Conservation (phyloP, 2,888 invertebrate species). For the Saturnia japonica region DNA sequence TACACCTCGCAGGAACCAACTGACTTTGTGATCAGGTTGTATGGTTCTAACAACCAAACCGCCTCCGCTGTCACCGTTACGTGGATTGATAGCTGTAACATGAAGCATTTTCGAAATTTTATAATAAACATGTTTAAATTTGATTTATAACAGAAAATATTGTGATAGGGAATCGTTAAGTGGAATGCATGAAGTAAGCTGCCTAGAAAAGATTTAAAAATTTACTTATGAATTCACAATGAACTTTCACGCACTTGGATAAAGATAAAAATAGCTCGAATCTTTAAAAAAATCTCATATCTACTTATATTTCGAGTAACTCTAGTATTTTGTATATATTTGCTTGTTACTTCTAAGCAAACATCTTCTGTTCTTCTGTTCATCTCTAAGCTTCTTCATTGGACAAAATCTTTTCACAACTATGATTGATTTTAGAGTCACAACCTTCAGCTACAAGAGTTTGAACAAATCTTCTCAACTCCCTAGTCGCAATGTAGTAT, state of each 20-base stretch:
- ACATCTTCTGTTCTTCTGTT: too few relatives aligned
- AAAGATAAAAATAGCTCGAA: not conserved
- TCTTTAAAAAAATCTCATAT: too few relatives aligned
- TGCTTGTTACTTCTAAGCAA: too few relatives aligned
- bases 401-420: too few relatives aligned
- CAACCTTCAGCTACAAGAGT: too few relatives aligned
- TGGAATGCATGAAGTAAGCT: not conserved
- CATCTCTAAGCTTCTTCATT: too few relatives aligned
- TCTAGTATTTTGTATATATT: too few relatives aligned
- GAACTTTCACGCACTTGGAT: not conserved
- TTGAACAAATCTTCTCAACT: too few relatives aligned
- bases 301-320: too few relatives aligned
- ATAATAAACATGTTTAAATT: not conserved
- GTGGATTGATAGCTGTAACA: conserved; percentile 76
- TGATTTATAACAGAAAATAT: not conserved
- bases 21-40: conserved; percentile 61
- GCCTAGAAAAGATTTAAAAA: not conserved
- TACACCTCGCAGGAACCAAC: conserved; percentile 69
- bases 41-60: conserved; percentile 75
- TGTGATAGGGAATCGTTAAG: not conserved
- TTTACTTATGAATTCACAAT: not conserved
- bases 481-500: too few relatives aligned
- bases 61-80: conserved; percentile 85
- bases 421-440: too few relatives aligned
- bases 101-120: not conserved